Base-by-base conservation (phyloP, 2,113 vertebrate species). In the Oryzias celebensis region DNA sequence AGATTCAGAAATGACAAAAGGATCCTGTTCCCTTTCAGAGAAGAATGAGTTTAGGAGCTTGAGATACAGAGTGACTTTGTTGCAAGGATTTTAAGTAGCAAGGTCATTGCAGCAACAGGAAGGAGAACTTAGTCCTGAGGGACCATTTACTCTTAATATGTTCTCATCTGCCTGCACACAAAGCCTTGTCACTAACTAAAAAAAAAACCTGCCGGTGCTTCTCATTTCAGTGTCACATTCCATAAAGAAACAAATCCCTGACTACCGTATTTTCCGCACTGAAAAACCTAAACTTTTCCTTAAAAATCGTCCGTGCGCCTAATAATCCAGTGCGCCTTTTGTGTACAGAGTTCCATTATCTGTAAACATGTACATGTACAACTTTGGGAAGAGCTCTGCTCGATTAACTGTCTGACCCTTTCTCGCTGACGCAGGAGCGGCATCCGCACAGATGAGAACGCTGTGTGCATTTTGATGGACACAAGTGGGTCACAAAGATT, bases 121-220 rank as follows among this genome's bases (percentile, higher is more conserved):
- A 71, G 62, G 56, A 68, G 79, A 75, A 69, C 49, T 49, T 62
- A 77, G 70, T 84, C 83, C 69, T 77, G 23, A 65, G 41, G 77
- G 83, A 69, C 77, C 79, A 69, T 81, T 87, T 85, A 81, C 72
- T 84, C 79, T 84, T 80, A 86, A 88, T 73, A 82, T 54, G 65
- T 81, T 77, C 86, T 88, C 86, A 86, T 84, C 70, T 81, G 83
- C 77, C 71, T 79, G 64, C 55, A 80, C 77, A 81, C 74, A 82
- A 78, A 77, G 65, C 65, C 45, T 65, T 51, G 49, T 26, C 70
- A 26, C 76, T 69, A 58, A 62, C 67, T 68, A 61, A 41, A 10
- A 68, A 71, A 73, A 52, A 0, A 0, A 7, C 42, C 48, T 78
- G 56, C 52, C 5, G 52, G 63, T 53, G 50, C 63, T 63, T 54